Base-by-base conservation (phyloP, 2,797 vertebrate genomes). In the Pantherophis vulpinus region DNA sequence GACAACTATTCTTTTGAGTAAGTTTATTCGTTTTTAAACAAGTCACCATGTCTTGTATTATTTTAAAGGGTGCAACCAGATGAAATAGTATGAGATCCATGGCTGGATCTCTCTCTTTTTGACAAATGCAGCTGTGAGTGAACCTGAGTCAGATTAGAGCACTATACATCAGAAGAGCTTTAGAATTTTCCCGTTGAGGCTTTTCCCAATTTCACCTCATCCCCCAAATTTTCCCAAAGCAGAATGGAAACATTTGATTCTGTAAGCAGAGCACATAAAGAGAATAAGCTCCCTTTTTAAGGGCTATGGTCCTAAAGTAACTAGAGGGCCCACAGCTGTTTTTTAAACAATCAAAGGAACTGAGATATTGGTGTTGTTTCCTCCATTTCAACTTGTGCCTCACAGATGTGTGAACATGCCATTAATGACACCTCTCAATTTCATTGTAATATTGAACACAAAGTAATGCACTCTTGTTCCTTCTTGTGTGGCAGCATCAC, bases 41-140 rank as follows among this genome's bases (percentile, higher is more conserved):
- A 47, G 25, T 86, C 42, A 23, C 86, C 59, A 3, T 83, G 37
- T 10, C 55, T 89, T 86, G 83, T 91, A 89, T 93, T 91, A 13
- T 93, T 90, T 87, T 70, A 87, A 70, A 87, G 79, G 92, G 89
- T 27, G 79, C 83, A 93, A 54, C 60, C 58, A 70, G 83, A 87
- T 87, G 27, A 87, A 61, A 70, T 90, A 55, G 83, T 27, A 87
- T 9, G 60, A 54, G 20, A 90, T 51, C 79, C 51, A 47, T 25
- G 23, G 54, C 60, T 18, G 29, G 13, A 54, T 51, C 29, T 89
- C 42, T 79, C 12, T 79, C 12, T 12, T 25, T 18, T 16, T 83
- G n/a, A 29, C 59, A 92, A 86, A 90, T 86, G 47, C 51, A 86
- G 5, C 13, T 54, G 29, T 56, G 9, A 55, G 29, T 61, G 37